Evolutionary conservation across 1,140 invertebrate genomes (phyloP), one percentile per base, ranked within the genome.

Genomic region (Eurosta solidaginis): DNA sequence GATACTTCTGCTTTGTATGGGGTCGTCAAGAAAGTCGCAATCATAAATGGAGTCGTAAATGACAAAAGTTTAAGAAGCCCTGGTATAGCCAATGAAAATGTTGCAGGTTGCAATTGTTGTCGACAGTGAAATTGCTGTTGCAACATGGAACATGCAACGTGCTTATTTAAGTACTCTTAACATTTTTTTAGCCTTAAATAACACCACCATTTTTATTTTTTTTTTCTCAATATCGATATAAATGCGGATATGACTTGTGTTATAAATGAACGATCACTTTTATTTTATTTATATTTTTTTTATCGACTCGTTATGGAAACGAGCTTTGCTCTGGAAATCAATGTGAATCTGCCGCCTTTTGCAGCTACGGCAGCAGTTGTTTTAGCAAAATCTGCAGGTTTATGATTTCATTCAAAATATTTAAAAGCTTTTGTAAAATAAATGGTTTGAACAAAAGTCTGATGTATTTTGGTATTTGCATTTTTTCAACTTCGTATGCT

Each of bases 191-290:
- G 17, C n/a, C n/a, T n/a, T n/a, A n/a, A n/a, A n/a, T n/a, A n/a
- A n/a, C n/a, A n/a, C 59, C 59, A 20, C n/a, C 27, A 36, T 40
- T 68, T 68, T 36, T 9, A 1, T 4, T 36, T 20, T 68, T 68
- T 40, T 68, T 68, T 68, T 68, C 3, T n/a, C n/a, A 40, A 68
- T 68, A 68, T 68, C 59, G 59, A 68, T 7, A 68, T 40, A 68
- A 68, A 68, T 68, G 33, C 33, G 33, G 33, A 68, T 68, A 68
- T 68, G 59, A 68, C 40, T 68, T 68, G 59, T 68, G 33, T 68
- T 20, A 68, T 68, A 20, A 68, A 68, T 68, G 59, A 20, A 68
- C 17, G 33, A 36, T 29, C n/a, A n/a, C n/a, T n/a, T n/a, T n/a
- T n/a, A 7, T 36, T 42, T 33, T 40, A 22, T 52, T 54, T 49